Percentiles rank a stretch among this genome's conserved stretches.
These are phyloP conservation scores for Drosophila triauraria DNA, from an alignment of 1,140 invertebrate genomes.

Conservation along the genomic window DNA sequence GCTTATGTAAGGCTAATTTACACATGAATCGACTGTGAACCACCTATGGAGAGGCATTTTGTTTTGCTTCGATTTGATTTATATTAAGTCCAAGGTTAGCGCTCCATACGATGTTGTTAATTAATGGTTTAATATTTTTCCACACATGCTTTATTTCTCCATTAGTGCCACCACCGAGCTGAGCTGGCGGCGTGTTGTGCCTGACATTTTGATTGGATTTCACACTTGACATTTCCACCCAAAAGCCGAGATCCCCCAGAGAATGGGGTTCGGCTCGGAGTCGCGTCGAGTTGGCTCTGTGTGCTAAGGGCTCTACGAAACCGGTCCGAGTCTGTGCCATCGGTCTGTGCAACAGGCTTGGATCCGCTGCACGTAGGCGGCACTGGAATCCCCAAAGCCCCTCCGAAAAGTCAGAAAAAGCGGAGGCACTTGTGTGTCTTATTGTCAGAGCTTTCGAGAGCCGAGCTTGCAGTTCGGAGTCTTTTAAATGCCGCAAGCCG, in stretches of 20 bases:
- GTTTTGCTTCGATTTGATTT: conserved; percentile 74
- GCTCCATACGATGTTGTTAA: conserved; percentile 63
- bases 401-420: conserved; percentile 7
- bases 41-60: conserved; percentile 61
- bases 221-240: conserved; percentile 75
- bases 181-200: conserved; percentile 30
- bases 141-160: conserved; percentile 27
- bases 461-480: conserved; percentile 14
- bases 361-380: conserved; percentile 50
- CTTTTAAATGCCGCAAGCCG: conserved; percentile 67
- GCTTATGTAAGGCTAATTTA: conserved; percentile 83
- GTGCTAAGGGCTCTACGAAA: conserved; percentile 56
- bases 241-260: conserved; percentile 26
- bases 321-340: conserved; percentile 33
- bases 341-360: conserved; percentile 29
- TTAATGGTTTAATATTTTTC: conserved; percentile 77
- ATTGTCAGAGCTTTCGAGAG: conserved; percentile 55
- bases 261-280: conserved; percentile 24
- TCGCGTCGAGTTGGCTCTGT: conserved; percentile 13
- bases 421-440: conserved; percentile 56
- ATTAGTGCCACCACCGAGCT: conserved; percentile 14
- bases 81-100: conserved; percentile 82
- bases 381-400: conserved; percentile 24
- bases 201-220: conserved; percentile 66
- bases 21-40: conserved; percentile 74